Conservation (phyloP, 2,113 vertebrate genomes). For the Corvus moneduloides region DNA sequence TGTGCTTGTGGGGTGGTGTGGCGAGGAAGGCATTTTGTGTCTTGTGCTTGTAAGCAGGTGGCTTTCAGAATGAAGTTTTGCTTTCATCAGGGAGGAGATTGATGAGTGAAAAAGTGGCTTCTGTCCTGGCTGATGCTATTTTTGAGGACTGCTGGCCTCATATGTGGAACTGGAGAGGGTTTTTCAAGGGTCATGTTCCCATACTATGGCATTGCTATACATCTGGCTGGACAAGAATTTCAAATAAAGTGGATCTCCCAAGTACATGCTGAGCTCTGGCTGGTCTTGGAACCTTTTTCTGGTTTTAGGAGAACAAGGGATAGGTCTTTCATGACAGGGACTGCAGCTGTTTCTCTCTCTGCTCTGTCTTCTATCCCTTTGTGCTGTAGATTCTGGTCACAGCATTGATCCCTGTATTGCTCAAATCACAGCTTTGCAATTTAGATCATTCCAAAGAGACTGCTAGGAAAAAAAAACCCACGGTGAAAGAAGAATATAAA, state of each 20-base stretch:
- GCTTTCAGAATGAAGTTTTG: not conserved
- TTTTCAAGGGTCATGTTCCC: not conserved
- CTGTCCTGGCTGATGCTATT: not conserved
- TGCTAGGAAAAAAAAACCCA: not conserved
- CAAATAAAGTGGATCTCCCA: not conserved
- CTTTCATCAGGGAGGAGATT: not conserved
- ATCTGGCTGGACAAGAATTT: not conserved
- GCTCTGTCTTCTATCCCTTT: not conserved
- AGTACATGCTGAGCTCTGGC: not conserved
- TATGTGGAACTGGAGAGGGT: not conserved
- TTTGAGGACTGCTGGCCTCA: not conserved
- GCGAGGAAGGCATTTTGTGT: not conserved
- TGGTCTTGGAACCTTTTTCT: not conserved
- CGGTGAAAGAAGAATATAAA: not conserved
- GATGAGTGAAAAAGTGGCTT: not conserved
- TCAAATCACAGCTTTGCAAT: not conserved
- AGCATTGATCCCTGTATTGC: fast-evolving
- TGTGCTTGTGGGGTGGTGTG: not conserved
- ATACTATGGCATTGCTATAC: fast-evolving
- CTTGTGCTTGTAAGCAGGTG: not conserved
- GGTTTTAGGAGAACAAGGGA: not conserved
- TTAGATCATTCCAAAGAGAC: not conserved
- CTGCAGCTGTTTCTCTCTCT: not conserved
- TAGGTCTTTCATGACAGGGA: not conserved
- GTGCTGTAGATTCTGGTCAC: not conserved